Evolutionary conservation across 2,888 invertebrate genomes (phyloP).

Genomic region (Cheiracanthium punctorium): DNA sequence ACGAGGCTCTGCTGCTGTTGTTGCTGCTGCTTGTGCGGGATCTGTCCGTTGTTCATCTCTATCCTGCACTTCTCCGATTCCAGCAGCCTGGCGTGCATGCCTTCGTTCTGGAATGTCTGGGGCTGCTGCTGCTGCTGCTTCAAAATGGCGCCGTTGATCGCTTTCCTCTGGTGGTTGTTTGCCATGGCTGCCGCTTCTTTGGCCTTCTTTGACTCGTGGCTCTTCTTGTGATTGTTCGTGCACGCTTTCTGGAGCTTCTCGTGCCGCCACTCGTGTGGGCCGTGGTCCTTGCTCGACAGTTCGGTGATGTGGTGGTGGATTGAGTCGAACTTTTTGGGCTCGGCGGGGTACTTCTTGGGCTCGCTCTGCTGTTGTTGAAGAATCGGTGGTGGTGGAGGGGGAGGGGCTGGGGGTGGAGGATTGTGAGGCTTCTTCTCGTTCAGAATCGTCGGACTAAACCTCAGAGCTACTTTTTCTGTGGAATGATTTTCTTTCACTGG

Average conservation of each 20-base stretch:
- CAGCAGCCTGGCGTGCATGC: conserved; percentile 65
- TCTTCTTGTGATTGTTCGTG: conserved; percentile 62
- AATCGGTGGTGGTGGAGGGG: background rate
- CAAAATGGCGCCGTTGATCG: conserved; percentile 43
- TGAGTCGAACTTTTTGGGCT: conserved; percentile 31
- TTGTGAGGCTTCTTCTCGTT: conserved; percentile 34
- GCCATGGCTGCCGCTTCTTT: conserved; percentile 12
- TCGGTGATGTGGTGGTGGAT: conserved; percentile 50
- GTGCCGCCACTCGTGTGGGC: conserved; percentile 54
- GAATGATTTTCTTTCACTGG: conserved; percentile 23
- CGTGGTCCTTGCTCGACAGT: conserved; percentile 27
- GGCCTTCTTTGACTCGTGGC: conserved; percentile 47
- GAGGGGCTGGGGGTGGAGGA: too few species aligned
- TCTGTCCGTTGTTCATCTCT: conserved; percentile 41
- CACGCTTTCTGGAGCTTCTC: conserved; percentile 64
- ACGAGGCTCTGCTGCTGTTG: background rate
- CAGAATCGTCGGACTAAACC: conserved; percentile 39
- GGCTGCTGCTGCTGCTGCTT: too few species aligned
- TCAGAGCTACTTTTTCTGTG: conserved; percentile 32
- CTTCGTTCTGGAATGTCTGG: conserved; percentile 41
- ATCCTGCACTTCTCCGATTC: conserved; percentile 58
- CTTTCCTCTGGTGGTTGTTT: conserved; percentile 46
- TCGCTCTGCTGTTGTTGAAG: background rate
- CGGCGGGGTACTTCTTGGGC: background rate
- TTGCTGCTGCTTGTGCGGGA: background rate